These are phyloP conservation scores for Cosmopolites sordidus DNA, from an alignment of 2,888 invertebrate genomes.

Conservation along the genomic window DNA sequence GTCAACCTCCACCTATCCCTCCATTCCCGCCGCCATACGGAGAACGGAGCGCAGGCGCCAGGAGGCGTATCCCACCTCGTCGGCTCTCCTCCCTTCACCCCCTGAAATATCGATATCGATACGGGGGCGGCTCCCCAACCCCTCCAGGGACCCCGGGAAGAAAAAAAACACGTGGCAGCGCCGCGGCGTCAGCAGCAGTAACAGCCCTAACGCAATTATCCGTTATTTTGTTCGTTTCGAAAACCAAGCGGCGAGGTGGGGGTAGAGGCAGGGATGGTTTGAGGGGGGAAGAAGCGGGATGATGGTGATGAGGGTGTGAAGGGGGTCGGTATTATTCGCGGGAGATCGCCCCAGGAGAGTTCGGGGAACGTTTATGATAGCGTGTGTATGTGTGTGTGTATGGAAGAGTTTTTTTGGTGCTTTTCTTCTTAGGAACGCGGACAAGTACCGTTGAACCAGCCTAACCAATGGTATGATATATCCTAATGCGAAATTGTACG, in stretches of 20 bases:
- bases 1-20: constrained; percentile 12
- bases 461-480: no score
- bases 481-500: no score
- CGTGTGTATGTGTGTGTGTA: no score
- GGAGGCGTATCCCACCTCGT: not conserved
- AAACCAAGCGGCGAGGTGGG: not conserved
- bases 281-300: no score
- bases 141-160: not conserved
- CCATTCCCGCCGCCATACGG: constrained; percentile 9
- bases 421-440: no score
- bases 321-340: not conserved
- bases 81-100: no score
- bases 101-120: constrained; percentile 1
- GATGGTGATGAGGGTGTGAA: no score
- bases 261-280: no score
- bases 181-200: constrained; percentile 8
- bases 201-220: constrained; percentile 37
- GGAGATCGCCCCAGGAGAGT: not conserved
- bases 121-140: not conserved
- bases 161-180: constrained; percentile 44
- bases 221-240: constrained; percentile 28
- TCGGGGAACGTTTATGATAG: no score
- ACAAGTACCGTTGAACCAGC: no score
- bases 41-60: constrained; percentile 1
- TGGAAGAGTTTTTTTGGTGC: no score